A percentile compares a stretch with the other conserved stretches of the same genome.
Evolutionary conservation across 2,797 vertebrate genomes (phyloP).

Genomic region (Danio choprae): DNA sequence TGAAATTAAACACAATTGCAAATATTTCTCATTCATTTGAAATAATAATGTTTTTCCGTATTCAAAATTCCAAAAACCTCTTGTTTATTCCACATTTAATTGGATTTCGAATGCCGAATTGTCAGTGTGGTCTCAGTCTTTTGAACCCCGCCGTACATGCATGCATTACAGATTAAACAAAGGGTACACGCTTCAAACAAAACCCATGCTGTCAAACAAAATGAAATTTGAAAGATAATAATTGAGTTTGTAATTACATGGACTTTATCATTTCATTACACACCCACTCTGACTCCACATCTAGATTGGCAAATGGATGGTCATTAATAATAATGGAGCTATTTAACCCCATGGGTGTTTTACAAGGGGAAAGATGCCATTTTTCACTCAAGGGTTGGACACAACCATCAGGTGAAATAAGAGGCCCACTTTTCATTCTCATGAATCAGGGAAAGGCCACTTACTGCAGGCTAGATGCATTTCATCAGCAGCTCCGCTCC

Average conservation of each 20-base stretch:
- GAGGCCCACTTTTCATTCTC: constrained; percentile 78
- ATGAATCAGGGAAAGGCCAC: constrained; percentile 75
- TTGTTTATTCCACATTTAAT: not conserved
- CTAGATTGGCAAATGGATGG: constrained; percentile 84
- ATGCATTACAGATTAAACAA: constrained; percentile 52
- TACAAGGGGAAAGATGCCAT: constrained; percentile 80
- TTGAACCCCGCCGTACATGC: not conserved
- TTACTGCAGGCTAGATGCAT: constrained; percentile 65
- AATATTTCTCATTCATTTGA: not conserved
- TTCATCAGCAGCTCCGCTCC: constrained; percentile 57
- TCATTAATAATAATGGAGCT: constrained; percentile 91
- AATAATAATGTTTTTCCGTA: not conserved
- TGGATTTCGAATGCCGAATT: constrained; percentile 2
- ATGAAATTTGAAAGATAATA: constrained; percentile 85
- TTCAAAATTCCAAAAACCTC: not conserved
- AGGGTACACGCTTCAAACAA: constrained; percentile 66
- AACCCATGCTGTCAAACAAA: constrained; percentile 77
- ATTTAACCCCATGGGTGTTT: constrained; percentile 85
- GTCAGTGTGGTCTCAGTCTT: not conserved
- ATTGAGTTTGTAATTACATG: constrained; percentile 87
- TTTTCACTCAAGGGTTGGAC: constrained; percentile 80
- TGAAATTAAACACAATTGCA: not conserved
- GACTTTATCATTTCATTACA: constrained; percentile 79
- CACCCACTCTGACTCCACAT: constrained; percentile 74
- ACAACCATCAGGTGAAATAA: constrained; percentile 79